Conservation (phyloP, 1,140 invertebrate genomes). For the Plutomurus gul region DNA sequence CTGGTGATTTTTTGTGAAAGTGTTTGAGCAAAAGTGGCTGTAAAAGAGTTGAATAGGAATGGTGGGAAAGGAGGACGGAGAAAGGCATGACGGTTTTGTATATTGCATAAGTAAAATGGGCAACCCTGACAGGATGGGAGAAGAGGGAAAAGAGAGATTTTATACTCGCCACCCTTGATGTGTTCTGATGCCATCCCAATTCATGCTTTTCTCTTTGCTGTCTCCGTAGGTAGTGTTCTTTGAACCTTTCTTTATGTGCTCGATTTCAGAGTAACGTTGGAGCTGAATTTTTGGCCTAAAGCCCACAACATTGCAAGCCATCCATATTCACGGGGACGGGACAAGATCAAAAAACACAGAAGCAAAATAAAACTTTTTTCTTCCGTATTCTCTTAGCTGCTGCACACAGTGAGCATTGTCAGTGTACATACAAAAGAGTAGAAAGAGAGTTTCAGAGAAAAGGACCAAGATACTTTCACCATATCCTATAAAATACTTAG, state of each 20-base stretch:
- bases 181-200: background rate
- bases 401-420: background rate
- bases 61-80: background rate
- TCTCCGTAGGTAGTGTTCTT: too few relatives aligned
- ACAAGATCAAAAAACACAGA: slow-evolving; percentile 9
- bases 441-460: too few relatives aligned
- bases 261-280: background rate
- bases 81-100: too few relatives aligned
- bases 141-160: background rate
- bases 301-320: background rate
- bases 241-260: background rate
- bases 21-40: too few relatives aligned
- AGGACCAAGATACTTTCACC: background rate
- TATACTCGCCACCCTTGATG: background rate
- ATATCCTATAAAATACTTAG: slow-evolving; percentile 21
- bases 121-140: background rate
- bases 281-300: slow-evolving; percentile 2
- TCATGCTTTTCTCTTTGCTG: background rate
- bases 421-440: too few relatives aligned
- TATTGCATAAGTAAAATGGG: too few relatives aligned
- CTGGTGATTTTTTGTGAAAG: too few relatives aligned
- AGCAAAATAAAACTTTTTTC: background rate
- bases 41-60: too few relatives aligned
- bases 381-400: background rate
- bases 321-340: slow-evolving; percentile 12